Percentiles rank a stretch among this genome's conserved stretches.
Evolutionary conservation across 2,113 vertebrate species (phyloP).

Genomic region (Syngnathus scovelli): DNA sequence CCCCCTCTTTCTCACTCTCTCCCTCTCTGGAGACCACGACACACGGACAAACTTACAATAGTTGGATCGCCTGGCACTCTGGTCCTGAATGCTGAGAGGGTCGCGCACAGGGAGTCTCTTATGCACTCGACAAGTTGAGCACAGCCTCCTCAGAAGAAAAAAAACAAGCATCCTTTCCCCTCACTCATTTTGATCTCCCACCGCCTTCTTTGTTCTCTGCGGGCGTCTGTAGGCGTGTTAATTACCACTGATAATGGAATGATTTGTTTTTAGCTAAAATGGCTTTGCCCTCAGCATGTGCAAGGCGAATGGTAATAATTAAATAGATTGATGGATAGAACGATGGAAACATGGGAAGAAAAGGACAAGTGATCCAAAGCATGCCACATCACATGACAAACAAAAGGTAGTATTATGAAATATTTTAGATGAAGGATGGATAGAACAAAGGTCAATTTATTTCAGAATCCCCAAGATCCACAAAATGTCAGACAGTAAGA

Average conservation of each 20-base stretch:
- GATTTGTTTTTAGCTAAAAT: neutral
- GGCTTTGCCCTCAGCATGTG: no score
- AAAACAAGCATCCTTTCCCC: conserved; percentile 45
- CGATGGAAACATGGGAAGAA: neutral
- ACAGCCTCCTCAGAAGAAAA: conserved; percentile 61
- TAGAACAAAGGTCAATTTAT: neutral
- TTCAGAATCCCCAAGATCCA: neutral
- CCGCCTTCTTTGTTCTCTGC: conserved; percentile 18
- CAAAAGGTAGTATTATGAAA: neutral
- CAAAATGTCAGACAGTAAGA: neutral
- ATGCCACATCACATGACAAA: neutral
- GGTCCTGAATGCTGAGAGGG: conserved; percentile 70
- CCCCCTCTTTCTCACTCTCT: conserved; percentile 16
- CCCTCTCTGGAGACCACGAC: conserved; percentile 43
- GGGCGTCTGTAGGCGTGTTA: conserved; percentile 14
- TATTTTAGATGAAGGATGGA: neutral
- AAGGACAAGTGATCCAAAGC: neutral
- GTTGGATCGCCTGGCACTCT: conserved; percentile 59
- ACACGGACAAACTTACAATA: conserved; percentile 62
- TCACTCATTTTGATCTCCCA: conserved; percentile 46
- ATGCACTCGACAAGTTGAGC: conserved; percentile 66
- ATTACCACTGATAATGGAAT: conserved; percentile 6
- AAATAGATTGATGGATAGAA: neutral
- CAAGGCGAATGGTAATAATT: neutral
- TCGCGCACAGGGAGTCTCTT: conserved; percentile 70